Percentiles rank a stretch among this genome's conserved stretches.
Conservation (phyloP, 2,888 invertebrate genomes). For the Gastrophysa polygoni region DNA sequence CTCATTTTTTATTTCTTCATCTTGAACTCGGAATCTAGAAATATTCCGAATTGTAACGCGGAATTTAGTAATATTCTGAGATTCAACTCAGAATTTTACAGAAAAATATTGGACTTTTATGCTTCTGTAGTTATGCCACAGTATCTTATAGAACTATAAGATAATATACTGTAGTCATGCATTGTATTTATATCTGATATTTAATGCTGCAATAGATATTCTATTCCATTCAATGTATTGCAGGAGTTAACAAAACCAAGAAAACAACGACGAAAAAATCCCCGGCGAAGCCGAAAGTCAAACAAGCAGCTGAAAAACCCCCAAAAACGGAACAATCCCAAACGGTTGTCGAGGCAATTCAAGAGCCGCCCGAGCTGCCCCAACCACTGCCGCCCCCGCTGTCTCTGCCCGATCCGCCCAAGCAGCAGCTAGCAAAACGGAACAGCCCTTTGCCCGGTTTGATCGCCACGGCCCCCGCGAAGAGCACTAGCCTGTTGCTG, state of each 20-base stretch:
- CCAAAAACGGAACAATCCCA: slow-evolving; percentile 9
- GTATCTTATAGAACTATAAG: no score
- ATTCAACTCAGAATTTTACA: no score
- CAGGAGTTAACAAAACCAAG: slow-evolving; percentile 61
- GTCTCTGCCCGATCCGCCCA: slow-evolving; percentile 22
- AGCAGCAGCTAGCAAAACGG: slow-evolving; percentile 3
- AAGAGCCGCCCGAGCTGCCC: slow-evolving; percentile 7
- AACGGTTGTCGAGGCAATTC: slow-evolving; percentile 33
- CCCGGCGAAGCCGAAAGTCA: slow-evolving; percentile 56
- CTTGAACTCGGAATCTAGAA: no score
- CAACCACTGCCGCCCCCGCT: slow-evolving; percentile 16
- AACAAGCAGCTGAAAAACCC: slow-evolving; percentile 28
- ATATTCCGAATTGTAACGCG: no score
- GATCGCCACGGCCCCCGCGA: slow-evolving; percentile 35
- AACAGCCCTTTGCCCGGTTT: slow-evolving; percentile 25
- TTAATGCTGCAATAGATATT: no score
- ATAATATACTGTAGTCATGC: no score
- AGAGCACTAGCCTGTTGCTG: slow-evolving; percentile 40
- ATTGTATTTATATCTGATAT: no score
- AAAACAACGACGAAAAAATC: slow-evolving; percentile 54
- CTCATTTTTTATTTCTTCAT: no score
- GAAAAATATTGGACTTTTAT: no score
- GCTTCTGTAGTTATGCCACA: no score
- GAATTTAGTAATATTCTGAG: no score
- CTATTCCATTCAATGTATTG: no score